A percentile compares a stretch with the other conserved stretches of the same genome.
Conservation (phyloP, 2,888 invertebrate genomes). For the Yponomeuta plumbellus region DNA sequence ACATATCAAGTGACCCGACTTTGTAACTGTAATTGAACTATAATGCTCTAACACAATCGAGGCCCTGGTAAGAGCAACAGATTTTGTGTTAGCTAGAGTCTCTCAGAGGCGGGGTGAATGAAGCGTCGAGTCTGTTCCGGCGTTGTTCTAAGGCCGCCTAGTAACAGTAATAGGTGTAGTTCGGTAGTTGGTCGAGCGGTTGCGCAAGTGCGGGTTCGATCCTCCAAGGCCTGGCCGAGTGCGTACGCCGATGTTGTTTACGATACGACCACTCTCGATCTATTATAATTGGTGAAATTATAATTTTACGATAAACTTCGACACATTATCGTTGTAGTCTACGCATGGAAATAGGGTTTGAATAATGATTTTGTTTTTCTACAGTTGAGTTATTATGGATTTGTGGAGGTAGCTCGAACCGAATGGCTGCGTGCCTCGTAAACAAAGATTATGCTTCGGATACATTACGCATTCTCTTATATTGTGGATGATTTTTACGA, state of each 20-base stretch:
- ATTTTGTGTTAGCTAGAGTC: background rate
- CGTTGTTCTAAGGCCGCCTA: conserved; percentile 41
- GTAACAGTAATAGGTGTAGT: conserved; percentile 47
- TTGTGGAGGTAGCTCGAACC: background rate
- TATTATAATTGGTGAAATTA: background rate
- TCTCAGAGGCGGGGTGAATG: background rate
- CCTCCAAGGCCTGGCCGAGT: conserved; percentile 48
- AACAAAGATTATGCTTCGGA: background rate
- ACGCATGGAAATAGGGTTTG: background rate
- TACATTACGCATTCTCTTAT: background rate
- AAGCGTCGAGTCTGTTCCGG: conserved; percentile 25
- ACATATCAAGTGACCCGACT: no score
- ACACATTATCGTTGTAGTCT: background rate
- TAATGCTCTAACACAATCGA: no score
- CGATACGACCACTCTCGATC: background rate
- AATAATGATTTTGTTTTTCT: conserved; percentile 2
- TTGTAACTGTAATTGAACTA: no score
- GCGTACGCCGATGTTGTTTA: conserved; percentile 42
- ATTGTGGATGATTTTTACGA: background rate
- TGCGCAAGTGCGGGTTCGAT: conserved; percentile 54
- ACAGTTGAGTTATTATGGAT: background rate
- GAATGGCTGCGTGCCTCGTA: background rate
- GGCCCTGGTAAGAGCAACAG: no score
- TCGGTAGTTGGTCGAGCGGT: conserved; percentile 36
- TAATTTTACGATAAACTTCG: conserved; percentile 15